These are phyloP conservation scores for Sarcophaga variegata DNA, from an alignment of 2,888 invertebrate genomes.

Conservation along the genomic window DNA sequence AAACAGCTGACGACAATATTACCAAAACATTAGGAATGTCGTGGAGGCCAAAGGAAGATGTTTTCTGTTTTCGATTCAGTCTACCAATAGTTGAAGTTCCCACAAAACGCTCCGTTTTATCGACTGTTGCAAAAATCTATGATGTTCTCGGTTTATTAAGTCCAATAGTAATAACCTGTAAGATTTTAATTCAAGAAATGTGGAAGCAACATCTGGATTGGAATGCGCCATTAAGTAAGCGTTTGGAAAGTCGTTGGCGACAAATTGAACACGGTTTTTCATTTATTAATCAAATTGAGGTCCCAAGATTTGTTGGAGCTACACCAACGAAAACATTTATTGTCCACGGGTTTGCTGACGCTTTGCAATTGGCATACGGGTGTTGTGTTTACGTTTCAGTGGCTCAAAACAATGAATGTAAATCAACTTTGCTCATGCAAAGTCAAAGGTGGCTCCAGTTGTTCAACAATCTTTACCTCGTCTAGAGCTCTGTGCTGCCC, in stretches of 20 bases:
- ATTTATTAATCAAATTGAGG: background rate
- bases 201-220: constrained; percentile 59
- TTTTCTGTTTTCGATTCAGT: constrained; percentile 39
- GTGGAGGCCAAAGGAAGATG: constrained; percentile 11
- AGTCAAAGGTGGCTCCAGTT: background rate
- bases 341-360: too few species aligned
- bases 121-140: constrained; percentile 55
- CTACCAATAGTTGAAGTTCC: constrained; percentile 37
- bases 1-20: constrained; percentile 11
- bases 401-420: background rate
- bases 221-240: constrained; percentile 9
- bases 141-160: constrained; percentile 52
- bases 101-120: constrained; percentile 42
- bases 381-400: background rate
- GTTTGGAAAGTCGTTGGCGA: background rate
- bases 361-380: too few species aligned
- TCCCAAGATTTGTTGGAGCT: constrained; percentile 3
- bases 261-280: background rate
- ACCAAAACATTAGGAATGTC: constrained; percentile 40
- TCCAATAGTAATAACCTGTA: constrained; percentile 61
- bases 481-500: background rate
- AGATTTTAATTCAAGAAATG: constrained; percentile 66
- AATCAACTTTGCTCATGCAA: constrained; percentile 27
- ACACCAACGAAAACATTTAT: too few species aligned
- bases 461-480: background rate